A percentile compares a stretch with the other conserved stretches of the same genome.
phyloP scores from a whole-genome alignment of 2,888 invertebrate species.

The Harpagoxenus sublaevis region DNA sequence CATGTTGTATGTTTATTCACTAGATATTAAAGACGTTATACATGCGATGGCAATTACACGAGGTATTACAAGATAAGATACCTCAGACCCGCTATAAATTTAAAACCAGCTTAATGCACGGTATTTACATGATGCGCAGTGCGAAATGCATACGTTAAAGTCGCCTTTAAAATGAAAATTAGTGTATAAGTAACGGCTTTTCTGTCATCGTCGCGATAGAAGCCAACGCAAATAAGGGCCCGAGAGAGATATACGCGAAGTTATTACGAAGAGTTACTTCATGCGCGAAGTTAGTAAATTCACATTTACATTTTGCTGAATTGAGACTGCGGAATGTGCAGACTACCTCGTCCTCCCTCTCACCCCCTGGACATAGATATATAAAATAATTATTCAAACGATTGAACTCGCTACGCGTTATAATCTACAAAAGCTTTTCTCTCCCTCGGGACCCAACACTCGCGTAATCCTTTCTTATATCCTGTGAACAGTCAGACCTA shows the following conservation, averaged over 20 bases:
- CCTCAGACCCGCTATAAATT: constrained; percentile 26
- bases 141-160: constrained; percentile 39
- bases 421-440: neutral
- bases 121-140: constrained; percentile 34
- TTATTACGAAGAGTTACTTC: constrained; percentile 49
- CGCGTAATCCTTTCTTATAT: neutral
- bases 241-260: constrained; percentile 44
- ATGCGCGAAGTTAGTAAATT: constrained; percentile 49
- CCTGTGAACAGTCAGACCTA: neutral
- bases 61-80: constrained; percentile 38
- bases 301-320: constrained; percentile 42
- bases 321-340: constrained; percentile 9
- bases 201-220: constrained; percentile 44
- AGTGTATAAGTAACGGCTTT: constrained; percentile 49
- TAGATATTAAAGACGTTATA: constrained; percentile 20
- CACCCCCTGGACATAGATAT: neutral
- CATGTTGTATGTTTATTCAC: constrained; percentile 36
- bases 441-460: neutral
- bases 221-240: constrained; percentile 48
- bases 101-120: constrained; percentile 46
- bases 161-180: constrained; percentile 55
- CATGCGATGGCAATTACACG: constrained; percentile 29
- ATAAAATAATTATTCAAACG: constrained; percentile 25
- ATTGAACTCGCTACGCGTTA: neutral
- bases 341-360: neutral